These are phyloP conservation scores for Suricata suricatta DNA, from an alignment of 2,113 vertebrate genomes.

Conservation along the genomic window DNA sequence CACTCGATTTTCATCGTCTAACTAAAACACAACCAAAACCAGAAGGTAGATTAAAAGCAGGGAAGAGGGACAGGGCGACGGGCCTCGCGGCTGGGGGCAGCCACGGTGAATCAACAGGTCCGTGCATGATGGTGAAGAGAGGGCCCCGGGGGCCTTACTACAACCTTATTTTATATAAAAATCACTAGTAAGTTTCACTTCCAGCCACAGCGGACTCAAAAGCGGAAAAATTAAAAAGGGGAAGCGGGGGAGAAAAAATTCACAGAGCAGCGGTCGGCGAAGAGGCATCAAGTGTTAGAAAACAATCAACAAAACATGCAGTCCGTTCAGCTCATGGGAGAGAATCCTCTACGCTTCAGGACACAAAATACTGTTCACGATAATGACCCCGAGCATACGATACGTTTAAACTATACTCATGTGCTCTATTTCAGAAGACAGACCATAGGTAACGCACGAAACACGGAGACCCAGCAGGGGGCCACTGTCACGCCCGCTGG, in stretches of 20 bases:
- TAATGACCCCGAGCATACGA: background rate
- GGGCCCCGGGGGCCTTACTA: background rate
- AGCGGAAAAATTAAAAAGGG: background rate
- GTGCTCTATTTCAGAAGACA: background rate
- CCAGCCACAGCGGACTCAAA: background rate
- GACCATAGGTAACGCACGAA: background rate
- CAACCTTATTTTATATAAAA: slow-evolving; percentile 17
- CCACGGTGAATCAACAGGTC: background rate
- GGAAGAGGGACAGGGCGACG: background rate
- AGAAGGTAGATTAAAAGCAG: background rate
- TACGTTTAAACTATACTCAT: background rate
- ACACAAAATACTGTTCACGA: background rate
- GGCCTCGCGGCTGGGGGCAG: background rate
- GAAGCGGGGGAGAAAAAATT: background rate
- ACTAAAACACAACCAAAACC: background rate
- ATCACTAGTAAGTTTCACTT: background rate
- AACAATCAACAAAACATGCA: background rate
- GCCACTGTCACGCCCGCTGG: background rate
- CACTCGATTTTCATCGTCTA: background rate
- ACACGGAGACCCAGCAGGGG: background rate
- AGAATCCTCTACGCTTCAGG: background rate
- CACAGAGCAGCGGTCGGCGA: background rate
- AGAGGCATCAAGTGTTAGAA: background rate
- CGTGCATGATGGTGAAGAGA: background rate
- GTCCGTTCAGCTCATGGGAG: background rate